Evolutionary conservation across 2,797 vertebrate species (phyloP), one percentile per base, ranked within the genome.

Genomic region (Meriones psammophilus): DNA sequence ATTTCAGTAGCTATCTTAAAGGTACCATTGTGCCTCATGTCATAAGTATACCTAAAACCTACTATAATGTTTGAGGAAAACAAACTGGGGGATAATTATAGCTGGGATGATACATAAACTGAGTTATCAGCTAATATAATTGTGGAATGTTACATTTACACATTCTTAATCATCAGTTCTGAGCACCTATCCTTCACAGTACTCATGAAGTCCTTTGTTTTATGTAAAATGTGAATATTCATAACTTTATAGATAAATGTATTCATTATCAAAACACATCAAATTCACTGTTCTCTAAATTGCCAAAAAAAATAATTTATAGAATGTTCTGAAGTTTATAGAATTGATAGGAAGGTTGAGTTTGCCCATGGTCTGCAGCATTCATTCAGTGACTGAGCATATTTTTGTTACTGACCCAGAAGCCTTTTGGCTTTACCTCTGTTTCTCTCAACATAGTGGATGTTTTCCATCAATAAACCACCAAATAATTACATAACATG

Each of bases 211-310:
- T 71, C 8, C 20, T 71, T 36, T 89, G 46, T n/a, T 74, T 78
- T 69, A 4, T 54, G 22, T 76, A 33, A 93, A 8, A 8, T 81
- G 58, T 92, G 12, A 79, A 64, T 76, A 24, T 1, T 89, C 33
- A 64, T 18, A 83, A 62, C n/a, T 6, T 46, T 78, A 90, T 64
- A 77, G 14, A 12, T 73, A 46, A 4, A 1, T 77, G 2, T 77
- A 4, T 86, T 94, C 18, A 90, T 77, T 36, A 88, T 66, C 60
- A 20, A 89, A 93, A 94, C 88, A 33, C 28, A 39, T 0, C 83
- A 56, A 73, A 74, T 58, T 62, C 3, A 18, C 50, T 74, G 3
- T 68, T 33, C 33, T 28, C 28, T 83, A 9, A 5, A 66, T 6
- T 46, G 42, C 15, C 24, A 3, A 93, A 54, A 54, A 87, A 87